Evolutionary conservation across 2,113 vertebrate species (phyloP).

Genomic region (Protomyctophum bolini): DNA sequence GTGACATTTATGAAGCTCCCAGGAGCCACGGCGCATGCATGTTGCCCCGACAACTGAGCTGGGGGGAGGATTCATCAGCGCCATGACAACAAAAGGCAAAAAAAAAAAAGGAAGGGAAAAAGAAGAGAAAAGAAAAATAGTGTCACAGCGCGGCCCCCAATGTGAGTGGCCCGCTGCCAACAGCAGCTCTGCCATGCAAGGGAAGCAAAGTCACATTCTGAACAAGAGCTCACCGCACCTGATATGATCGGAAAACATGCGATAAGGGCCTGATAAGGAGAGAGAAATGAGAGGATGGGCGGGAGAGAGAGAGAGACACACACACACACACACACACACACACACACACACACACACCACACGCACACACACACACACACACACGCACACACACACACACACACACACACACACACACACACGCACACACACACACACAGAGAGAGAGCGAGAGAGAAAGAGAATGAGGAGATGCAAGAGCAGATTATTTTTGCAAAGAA

Average conservation of each 20-base stretch:
- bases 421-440: too few relatives aligned
- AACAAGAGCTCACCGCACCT: slow-evolving; percentile 41
- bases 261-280: slow-evolving; percentile 28
- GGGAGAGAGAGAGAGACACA: slow-evolving; percentile 31
- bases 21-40: slow-evolving; percentile 61
- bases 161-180: slow-evolving; percentile 49
- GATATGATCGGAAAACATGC: slow-evolving; percentile 48
- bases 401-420: too few relatives aligned
- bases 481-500: neutral
- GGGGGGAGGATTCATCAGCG: slow-evolving; percentile 51
- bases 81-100: slow-evolving; percentile 73
- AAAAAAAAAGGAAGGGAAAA: too few relatives aligned
- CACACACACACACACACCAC: too few relatives aligned
- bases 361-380: too few relatives aligned
- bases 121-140: slow-evolving; percentile 13
- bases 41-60: slow-evolving; percentile 72
- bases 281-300: slow-evolving; percentile 17
- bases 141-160: slow-evolving; percentile 38
- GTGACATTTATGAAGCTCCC: slow-evolving; percentile 72
- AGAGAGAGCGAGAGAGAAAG: too few relatives aligned
- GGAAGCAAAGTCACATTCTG: slow-evolving; percentile 28
- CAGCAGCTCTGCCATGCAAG: slow-evolving; percentile 19
- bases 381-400: too few relatives aligned
- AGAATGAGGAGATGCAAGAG: neutral
- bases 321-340: too few relatives aligned